Evolutionary conservation across 1,140 invertebrate species (phyloP), one percentile per base, ranked within the genome.

Genomic region (Neelides sp.): DNA sequence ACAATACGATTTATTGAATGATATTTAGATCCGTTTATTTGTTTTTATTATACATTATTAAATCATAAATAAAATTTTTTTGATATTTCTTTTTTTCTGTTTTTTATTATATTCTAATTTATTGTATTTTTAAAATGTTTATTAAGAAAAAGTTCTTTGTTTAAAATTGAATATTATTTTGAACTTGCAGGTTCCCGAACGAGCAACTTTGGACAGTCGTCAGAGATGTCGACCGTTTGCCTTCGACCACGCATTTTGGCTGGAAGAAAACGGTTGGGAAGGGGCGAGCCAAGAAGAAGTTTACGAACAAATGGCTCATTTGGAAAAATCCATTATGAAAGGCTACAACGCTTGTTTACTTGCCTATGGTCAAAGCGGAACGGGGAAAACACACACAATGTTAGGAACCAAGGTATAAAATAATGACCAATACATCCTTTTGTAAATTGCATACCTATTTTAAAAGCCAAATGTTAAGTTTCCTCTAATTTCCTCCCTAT

Each of bases 341-440:
- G 73, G 78, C 0, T 73, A 71, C 47, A 78, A 79, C 57, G 71
- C 75, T 8, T 80, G 78, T 62, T 70, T 81, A 19, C 70, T 85
- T 57, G 80, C 82, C 4, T 85, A 85, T 61, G 83, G 82, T n/a
- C 82, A 84, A 65, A 84, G 80, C 57, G 78, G 81, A 0, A 78
- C 81, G 0, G 83, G 83, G 13, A 85, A 85, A 65, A 85, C 82
- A 0, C 78, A 79, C 61, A 85, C 82, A 0, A 84, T 85, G 80
- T 75, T 79, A 70, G 79, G 79, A 5, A 68, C 69, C 17, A 68
- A 71, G 58, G 72, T 70, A 58, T 54, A 30, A 30, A 3, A 45
- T 13, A 45, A 46, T 46, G 26, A 30, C 27, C 8, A 17, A 32
- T 46, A 46, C 22, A n/a, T n/a, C n/a, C n/a, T n/a, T n/a, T n/a